Conservation (phyloP, 2,797 vertebrate species). For the Mus spretus region DNA sequence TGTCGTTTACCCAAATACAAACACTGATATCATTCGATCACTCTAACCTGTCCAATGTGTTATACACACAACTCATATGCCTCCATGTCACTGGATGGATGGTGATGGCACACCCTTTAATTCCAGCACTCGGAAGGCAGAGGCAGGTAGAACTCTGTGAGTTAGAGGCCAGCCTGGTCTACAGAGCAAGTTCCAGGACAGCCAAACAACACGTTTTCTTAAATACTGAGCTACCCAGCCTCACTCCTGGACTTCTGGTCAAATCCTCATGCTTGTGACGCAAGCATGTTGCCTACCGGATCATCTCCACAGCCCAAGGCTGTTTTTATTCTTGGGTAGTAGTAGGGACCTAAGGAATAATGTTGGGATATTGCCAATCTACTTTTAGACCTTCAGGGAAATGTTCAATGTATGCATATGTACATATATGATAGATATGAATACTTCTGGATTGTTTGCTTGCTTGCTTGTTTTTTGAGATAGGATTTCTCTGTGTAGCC, state of each 20-base stretch:
- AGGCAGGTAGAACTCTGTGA: background rate
- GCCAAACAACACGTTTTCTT: too few species aligned
- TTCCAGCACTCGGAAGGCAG: background rate
- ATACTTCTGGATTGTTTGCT: background rate
- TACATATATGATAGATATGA: background rate
- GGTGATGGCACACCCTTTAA: background rate
- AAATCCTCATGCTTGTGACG: background rate
- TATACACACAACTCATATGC: background rate
- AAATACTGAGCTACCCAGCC: too few species aligned
- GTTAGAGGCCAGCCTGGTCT: background rate
- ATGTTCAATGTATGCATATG: background rate
- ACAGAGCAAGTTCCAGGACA: background rate
- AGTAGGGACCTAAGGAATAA: background rate
- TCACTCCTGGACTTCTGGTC: background rate
- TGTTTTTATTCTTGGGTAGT: constrained; percentile 32
- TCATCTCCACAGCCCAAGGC: background rate
- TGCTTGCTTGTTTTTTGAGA: background rate
- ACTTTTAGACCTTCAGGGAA: constrained; percentile 4
- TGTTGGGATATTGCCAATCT: background rate
- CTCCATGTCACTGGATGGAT: background rate
- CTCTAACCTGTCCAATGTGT: background rate
- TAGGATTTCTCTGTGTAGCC: background rate
- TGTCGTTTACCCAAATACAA: background rate
- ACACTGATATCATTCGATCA: background rate
- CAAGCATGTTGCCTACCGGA: background rate